Percentiles rank a stretch among this genome's conserved stretches.
phyloP scores from a whole-genome alignment of 2,797 vertebrate species.

The Urosaurus nigricauda region DNA sequence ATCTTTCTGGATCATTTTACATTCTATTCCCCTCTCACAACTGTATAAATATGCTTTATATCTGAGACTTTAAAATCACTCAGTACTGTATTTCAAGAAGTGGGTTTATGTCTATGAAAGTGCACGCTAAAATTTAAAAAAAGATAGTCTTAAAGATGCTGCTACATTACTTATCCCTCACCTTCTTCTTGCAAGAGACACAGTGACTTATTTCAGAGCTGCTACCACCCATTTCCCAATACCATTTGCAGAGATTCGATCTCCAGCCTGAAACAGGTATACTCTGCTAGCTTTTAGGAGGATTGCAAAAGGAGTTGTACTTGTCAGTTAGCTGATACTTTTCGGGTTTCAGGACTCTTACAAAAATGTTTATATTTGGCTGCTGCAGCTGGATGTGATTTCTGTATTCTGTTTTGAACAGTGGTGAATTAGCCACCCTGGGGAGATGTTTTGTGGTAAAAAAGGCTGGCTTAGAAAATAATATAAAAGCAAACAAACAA shows the following conservation, averaged over 20 bases:
- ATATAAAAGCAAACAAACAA: slow-evolving; percentile 7
- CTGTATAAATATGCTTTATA: no score
- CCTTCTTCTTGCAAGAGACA: no score
- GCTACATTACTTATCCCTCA: no score
- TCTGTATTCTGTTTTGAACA: slow-evolving; percentile 16
- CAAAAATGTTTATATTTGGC: slow-evolving; percentile 6
- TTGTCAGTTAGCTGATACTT: neutral
- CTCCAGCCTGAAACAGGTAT: neutral
- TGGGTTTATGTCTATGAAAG: no score
- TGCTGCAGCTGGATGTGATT: neutral
- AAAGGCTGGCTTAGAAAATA: slow-evolving; percentile 14
- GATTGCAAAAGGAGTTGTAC: neutral
- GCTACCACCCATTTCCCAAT: no score
- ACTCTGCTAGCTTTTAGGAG: neutral
- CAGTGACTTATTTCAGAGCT: no score
- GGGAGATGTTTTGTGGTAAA: slow-evolving; percentile 2
- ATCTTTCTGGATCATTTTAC: no score
- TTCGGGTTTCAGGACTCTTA: neutral
- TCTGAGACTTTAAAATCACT: no score
- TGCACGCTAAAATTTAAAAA: no score
- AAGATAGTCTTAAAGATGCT: no score
- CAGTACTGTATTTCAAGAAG: no score
- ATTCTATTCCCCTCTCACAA: no score
- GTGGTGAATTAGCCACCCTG: neutral
- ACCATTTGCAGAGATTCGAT: neutral